Evolutionary conservation across 2,888 invertebrate genomes (phyloP).

Genomic region (Conistra vaccinii): DNA sequence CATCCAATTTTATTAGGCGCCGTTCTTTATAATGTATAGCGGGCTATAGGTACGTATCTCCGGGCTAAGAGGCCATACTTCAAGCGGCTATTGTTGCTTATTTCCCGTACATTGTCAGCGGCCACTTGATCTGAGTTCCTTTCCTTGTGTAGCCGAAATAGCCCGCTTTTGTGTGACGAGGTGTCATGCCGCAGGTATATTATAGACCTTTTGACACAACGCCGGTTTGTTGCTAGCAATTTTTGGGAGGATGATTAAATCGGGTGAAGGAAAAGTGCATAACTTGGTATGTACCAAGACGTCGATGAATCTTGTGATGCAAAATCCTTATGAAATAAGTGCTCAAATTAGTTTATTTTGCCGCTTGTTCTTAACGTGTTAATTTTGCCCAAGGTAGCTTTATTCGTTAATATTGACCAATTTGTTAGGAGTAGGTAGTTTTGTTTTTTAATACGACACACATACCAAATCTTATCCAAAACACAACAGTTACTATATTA

Average conservation of each 20-base stretch:
- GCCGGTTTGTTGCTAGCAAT: constrained; percentile 24
- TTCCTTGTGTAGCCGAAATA: constrained; percentile 64
- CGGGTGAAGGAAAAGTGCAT: background rate
- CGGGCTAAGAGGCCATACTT: constrained; percentile 63
- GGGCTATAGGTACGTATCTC: constrained; percentile 35
- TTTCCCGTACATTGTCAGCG: constrained; percentile 69
- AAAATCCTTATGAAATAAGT: background rate
- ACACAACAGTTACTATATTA: background rate
- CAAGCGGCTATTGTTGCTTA: constrained; percentile 67
- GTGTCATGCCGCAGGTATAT: constrained; percentile 59
- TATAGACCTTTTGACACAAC: constrained; percentile 50
- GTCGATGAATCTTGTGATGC: background rate
- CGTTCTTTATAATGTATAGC: constrained; percentile 39
- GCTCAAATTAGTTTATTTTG: background rate
- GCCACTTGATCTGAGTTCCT: constrained; percentile 68
- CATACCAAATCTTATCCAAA: background rate
- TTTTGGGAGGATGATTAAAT: constrained; percentile 18
- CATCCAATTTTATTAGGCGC: constrained; percentile 41
- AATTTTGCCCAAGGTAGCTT: background rate
- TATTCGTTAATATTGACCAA: background rate
- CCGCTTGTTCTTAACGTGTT: background rate
- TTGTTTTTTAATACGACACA: no score
- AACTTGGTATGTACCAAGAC: background rate
- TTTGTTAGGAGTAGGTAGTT: background rate
- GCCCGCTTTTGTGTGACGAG: constrained; percentile 60